Evolutionary conservation across 2,888 invertebrate genomes (phyloP).

Genomic region (Tachina grossa): DNA sequence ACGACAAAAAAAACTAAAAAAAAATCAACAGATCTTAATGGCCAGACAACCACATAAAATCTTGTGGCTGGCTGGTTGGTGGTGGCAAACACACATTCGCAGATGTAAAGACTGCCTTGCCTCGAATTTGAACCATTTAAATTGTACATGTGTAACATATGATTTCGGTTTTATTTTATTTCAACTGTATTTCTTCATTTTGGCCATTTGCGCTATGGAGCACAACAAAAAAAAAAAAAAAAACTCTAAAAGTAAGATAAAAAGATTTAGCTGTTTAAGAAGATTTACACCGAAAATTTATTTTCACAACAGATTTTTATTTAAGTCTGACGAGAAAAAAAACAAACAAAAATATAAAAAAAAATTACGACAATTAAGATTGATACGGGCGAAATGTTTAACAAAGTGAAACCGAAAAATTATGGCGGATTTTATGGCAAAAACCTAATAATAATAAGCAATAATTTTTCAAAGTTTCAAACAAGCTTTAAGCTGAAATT

Average conservation of each 20-base stretch:
- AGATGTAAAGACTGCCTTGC: conserved; percentile 15
- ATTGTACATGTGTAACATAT: conserved; percentile 68
- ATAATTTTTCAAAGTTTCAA: conserved; percentile 5
- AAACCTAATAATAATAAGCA: conserved; percentile 31
- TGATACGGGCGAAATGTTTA: conserved; percentile 41
- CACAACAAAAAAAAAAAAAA: conserved; percentile 4
- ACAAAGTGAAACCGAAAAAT: conserved; percentile 50
- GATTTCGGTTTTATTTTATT: conserved; percentile 57
- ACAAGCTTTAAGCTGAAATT: conserved; percentile 18
- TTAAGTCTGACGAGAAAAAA: conserved; percentile 13
- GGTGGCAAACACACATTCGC: conserved; percentile 10
- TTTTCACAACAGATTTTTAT: conserved; percentile 56
- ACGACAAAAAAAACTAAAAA: conserved; percentile 15
- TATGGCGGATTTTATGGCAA: not conserved
- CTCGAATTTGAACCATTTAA: conserved; percentile 55
- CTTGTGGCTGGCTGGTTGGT: not conserved
- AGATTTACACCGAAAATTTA: conserved; percentile 67
- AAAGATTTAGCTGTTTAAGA: conserved; percentile 67
- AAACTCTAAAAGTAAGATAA: conserved; percentile 44
- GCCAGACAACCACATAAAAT: conserved; percentile 54
- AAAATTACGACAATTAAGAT: conserved; percentile 64
- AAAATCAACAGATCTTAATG: conserved; percentile 17
- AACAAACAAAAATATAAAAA: conserved; percentile 10
- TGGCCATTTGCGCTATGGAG: conserved; percentile 2
- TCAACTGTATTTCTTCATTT: conserved; percentile 35